phyloP scores from a whole-genome alignment of 1,140 invertebrate genomes.

The Piezodorus guildinii region DNA sequence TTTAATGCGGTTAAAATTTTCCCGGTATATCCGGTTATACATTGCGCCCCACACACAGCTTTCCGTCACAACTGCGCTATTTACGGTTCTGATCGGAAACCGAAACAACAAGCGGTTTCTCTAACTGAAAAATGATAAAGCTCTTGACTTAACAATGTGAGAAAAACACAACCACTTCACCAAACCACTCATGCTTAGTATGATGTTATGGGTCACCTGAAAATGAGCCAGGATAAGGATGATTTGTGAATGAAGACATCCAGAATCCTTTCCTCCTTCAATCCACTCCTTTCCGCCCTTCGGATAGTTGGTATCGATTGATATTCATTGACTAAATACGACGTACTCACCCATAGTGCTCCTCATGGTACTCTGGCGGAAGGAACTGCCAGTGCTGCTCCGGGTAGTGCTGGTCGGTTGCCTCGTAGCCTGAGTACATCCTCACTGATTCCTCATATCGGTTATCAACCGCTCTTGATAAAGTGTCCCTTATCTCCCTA shows the following conservation, averaged over 20 bases:
- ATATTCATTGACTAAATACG: background rate
- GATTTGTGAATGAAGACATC: no score
- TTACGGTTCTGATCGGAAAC: no score
- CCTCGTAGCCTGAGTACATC: slow-evolving; percentile 5
- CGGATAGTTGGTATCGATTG: background rate
- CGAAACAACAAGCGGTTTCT: no score
- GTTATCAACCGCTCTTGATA: slow-evolving; percentile 3
- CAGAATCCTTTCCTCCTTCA: background rate
- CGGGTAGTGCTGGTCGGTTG: background rate
- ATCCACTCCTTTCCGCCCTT: background rate
- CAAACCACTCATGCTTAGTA: no score
- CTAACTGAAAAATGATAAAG: no score
- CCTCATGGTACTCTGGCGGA: background rate
- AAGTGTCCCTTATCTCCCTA: slow-evolving; percentile 1
- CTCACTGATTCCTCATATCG: slow-evolving; percentile 2
- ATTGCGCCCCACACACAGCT: no score
- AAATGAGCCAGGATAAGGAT: background rate
- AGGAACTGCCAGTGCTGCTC: slow-evolving; percentile 11
- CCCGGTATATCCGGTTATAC: no score
- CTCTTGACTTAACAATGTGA: no score
- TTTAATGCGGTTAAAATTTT: no score
- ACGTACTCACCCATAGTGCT: background rate
- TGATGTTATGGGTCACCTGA: background rate
- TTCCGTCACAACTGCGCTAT: no score
- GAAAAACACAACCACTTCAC: no score